Percentiles rank a stretch among this genome's conserved stretches.
Conservation (phyloP, 2,113 vertebrate genomes). For the Morone saxatilis region DNA sequence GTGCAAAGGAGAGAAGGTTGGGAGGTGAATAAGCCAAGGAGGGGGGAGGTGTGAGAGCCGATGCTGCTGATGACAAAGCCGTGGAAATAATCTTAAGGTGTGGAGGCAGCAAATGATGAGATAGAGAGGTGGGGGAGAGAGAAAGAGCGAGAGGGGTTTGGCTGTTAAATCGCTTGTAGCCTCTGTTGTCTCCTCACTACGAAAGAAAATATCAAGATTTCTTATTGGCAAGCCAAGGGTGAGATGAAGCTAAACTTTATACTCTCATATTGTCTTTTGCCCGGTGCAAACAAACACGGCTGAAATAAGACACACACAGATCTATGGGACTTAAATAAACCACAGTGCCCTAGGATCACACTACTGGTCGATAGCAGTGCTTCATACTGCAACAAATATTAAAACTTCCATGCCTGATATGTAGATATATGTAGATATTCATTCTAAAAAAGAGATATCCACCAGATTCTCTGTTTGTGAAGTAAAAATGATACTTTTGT, state of each 20-base stretch:
- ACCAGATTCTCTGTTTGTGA: no score
- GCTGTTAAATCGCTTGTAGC: constrained; percentile 48
- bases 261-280: constrained; percentile 41
- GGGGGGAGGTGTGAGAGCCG: constrained; percentile 33
- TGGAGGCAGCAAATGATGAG: constrained; percentile 56
- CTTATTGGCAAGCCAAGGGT: constrained; percentile 15
- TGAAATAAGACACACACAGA: constrained; percentile 28
- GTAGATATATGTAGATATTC: neutral
- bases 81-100: constrained; percentile 63
- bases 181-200: constrained; percentile 39
- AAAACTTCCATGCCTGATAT: neutral
- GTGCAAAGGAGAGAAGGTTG: constrained; percentile 9
- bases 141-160: neutral
- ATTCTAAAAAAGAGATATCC: neutral
- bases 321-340: constrained; percentile 44
- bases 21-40: neutral
- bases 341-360: constrained; percentile 9
- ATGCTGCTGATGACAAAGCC: constrained; percentile 45
- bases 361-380: constrained; percentile 8
- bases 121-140: constrained; percentile 14
- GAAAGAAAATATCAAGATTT: constrained; percentile 51
- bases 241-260: constrained; percentile 38
- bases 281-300: constrained; percentile 22
- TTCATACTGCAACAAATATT: constrained; percentile 30
- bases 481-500: neutral